Evolutionary conservation across 2,797 vertebrate genomes (phyloP).

Genomic region (Darevskia mixta): DNA sequence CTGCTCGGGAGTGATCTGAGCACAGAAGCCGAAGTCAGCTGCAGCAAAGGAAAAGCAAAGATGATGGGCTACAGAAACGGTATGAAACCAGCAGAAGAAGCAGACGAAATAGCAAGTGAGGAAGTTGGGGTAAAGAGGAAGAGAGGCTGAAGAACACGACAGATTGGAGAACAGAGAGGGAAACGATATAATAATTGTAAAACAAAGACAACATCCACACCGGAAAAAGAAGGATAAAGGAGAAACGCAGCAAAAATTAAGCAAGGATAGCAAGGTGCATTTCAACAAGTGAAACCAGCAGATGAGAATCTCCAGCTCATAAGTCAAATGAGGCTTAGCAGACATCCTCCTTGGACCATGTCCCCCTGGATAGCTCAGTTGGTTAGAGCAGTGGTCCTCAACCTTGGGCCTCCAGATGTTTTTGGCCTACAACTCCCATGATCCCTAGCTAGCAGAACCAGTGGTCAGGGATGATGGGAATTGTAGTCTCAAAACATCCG

Average conservation of each 20-base stretch:
- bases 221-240: neutral
- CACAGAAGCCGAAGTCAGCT: slow-evolving; percentile 94
- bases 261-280: too few species aligned
- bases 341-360: too few species aligned
- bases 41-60: slow-evolving; percentile 56
- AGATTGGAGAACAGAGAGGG: neutral
- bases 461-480: too few species aligned
- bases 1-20: slow-evolving; percentile 92
- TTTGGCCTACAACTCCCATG: too few species aligned
- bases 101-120: neutral
- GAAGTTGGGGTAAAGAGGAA: neutral
- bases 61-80: neutral
- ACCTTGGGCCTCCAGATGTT: too few species aligned
- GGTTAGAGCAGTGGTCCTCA: too few species aligned
- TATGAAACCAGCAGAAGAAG: neutral
- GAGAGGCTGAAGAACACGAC: neutral
- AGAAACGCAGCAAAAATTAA: neutral
- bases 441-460: too few species aligned
- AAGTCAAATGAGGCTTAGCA: too few species aligned
- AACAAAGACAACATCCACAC: neutral
- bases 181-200: neutral
- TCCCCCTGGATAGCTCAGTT: too few species aligned
- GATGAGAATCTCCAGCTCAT: too few species aligned
- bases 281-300: too few species aligned
- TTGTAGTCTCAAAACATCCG: too few species aligned